Evolutionary conservation across 2,888 invertebrate genomes (phyloP).

Genomic region (Caenorhabditis imperialis): DNA sequence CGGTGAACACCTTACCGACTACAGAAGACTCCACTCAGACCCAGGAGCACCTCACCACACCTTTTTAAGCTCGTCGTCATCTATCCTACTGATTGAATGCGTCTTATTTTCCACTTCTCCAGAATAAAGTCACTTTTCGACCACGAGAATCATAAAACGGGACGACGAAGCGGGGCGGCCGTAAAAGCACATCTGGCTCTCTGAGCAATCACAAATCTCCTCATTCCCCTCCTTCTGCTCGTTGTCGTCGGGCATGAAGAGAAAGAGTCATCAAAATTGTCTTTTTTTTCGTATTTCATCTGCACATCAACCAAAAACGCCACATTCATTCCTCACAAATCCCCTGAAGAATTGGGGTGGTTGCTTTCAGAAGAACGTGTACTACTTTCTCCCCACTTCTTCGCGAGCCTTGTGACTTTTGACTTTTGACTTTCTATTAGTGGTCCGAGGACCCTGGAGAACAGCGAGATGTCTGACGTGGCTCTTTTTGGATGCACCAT

Average conservation of each 20-base stretch:
- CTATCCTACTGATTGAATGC: too few relatives aligned
- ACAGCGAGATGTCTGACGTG: conserved; percentile 2
- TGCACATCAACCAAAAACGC: conserved; percentile 23
- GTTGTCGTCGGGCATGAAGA: too few relatives aligned
- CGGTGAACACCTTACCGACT: too few relatives aligned
- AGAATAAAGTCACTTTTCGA: conserved; percentile 19
- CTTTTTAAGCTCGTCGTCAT: too few relatives aligned
- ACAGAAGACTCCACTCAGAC: too few relatives aligned
- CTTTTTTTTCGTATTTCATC: conserved; percentile 9
- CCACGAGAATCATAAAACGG: conserved; percentile 23
- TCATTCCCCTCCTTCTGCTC: too few relatives aligned
- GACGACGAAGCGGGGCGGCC: conserved; percentile 11
- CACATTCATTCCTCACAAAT: conserved; percentile 5
- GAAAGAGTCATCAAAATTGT: conserved; percentile 16
- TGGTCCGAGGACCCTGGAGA: conserved; percentile 6
- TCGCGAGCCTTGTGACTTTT: too few relatives aligned
- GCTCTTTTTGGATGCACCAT: too few relatives aligned
- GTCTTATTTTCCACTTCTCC: conserved; percentile 3
- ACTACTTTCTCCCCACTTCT: conserved; percentile 15
- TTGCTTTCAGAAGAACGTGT: conserved; percentile 18
- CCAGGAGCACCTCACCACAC: too few relatives aligned
- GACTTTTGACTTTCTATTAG: conserved; percentile 9
- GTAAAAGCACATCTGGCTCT: conserved; percentile 28
- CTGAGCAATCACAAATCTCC: too few relatives aligned
- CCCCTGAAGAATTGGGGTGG: conserved; percentile 14